Evolutionary conservation across 2,888 invertebrate species (phyloP).

Genomic region (Seira ritae): DNA sequence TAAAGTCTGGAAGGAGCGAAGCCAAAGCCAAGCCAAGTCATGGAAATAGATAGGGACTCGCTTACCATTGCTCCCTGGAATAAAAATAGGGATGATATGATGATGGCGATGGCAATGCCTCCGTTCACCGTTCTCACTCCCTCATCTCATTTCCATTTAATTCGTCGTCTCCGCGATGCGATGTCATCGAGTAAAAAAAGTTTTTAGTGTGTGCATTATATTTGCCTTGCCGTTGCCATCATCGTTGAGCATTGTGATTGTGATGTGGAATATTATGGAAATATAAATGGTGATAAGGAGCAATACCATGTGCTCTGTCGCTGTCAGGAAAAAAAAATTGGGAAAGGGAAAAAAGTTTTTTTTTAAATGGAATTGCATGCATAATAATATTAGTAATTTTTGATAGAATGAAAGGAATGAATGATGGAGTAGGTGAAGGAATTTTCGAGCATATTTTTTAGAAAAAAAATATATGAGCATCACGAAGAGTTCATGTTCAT

Average conservation of each 20-base stretch:
- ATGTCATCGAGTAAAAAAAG: background rate
- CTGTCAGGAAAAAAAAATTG: background rate
- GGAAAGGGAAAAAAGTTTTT: background rate
- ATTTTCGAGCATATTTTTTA: background rate
- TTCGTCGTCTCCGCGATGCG: slow-evolving; percentile 35
- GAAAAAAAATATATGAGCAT: background rate
- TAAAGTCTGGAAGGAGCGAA: background rate
- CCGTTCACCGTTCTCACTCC: background rate
- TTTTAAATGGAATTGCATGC: slow-evolving; percentile 12
- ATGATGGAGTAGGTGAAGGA: background rate
- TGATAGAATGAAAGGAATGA: slow-evolving; percentile 2
- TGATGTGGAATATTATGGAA: background rate
- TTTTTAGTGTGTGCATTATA: too few species aligned
- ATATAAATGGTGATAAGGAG: background rate
- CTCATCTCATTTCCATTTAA: slow-evolving; percentile 58
- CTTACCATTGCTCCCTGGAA: too few species aligned
- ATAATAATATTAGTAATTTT: slow-evolving; percentile 16
- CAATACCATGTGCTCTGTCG: background rate
- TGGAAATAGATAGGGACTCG: background rate
- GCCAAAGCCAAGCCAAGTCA: background rate
- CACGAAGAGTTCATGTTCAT: slow-evolving; percentile 5
- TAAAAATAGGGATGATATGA: slow-evolving; percentile 1
- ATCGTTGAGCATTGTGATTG: background rate
- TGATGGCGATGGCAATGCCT: slow-evolving; percentile 18
- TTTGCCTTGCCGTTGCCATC: too few species aligned